These are phyloP conservation scores for Podocnemis expansa DNA, from an alignment of 2,113 vertebrate species.

Conservation along the genomic window DNA sequence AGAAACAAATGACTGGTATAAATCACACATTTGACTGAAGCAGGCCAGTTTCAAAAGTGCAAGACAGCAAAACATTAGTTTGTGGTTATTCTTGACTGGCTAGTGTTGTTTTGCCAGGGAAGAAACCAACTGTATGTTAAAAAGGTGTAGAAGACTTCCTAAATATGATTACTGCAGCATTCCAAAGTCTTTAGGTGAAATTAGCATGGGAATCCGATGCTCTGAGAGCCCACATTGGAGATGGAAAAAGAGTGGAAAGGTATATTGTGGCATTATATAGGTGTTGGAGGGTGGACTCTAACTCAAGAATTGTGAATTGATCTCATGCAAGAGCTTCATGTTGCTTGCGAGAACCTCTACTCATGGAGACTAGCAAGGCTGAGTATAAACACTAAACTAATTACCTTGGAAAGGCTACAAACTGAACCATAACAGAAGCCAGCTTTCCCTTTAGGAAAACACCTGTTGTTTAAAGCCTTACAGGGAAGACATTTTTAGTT, in stretches of 20 bases:
- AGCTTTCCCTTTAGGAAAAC: not conserved
- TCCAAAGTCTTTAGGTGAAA: not conserved
- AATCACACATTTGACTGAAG: not conserved
- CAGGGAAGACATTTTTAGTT: conserved; percentile 39
- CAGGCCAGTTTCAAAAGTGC: not conserved
- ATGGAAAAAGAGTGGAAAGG: not conserved
- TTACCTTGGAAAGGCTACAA: conserved; percentile 13
- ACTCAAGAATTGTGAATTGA: not conserved
- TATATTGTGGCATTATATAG: not conserved
- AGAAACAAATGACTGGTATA: not conserved
- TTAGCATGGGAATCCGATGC: not conserved
- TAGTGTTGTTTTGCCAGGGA: not conserved
- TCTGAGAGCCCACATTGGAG: not conserved
- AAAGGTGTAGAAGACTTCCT: not conserved
- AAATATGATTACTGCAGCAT: not conserved
- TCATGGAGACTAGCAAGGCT: not conserved
- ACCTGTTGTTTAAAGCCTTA: conserved; percentile 23
- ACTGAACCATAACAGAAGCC: rapidly evolving
- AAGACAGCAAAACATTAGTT: not conserved
- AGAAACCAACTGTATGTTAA: not conserved
- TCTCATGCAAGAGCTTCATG: not conserved
- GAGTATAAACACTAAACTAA: not conserved
- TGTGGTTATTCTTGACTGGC: not conserved
- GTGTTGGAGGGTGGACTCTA: not conserved
- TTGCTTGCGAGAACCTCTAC: not conserved